Conservation (phyloP, 2,113 vertebrate species). For the Phylloscopus whistleri region DNA sequence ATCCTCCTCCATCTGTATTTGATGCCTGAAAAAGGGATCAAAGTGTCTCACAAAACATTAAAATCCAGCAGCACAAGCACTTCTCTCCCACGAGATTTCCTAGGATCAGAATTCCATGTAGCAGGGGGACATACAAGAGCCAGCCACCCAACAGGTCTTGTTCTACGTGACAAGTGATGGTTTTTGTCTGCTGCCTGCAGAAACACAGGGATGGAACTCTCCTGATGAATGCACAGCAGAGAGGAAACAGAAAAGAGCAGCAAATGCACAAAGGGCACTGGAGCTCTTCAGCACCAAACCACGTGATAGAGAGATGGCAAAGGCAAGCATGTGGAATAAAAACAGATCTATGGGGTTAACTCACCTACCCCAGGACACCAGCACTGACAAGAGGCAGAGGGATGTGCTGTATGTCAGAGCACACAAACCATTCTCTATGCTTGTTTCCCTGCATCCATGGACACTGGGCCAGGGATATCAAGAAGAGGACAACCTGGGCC, state of each 20-base stretch:
- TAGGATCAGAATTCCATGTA: background rate
- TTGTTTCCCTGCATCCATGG: background rate
- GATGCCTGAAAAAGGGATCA: background rate
- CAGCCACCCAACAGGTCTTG: background rate
- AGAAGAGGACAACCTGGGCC: background rate
- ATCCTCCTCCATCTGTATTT: background rate
- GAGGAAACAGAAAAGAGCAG: background rate
- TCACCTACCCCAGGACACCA: background rate
- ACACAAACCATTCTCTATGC: background rate
- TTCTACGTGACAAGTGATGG: rapidly evolving
- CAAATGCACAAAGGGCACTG: background rate
- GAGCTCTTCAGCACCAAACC: background rate
- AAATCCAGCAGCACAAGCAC: background rate
- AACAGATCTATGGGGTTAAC: background rate
- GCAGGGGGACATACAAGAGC: background rate
- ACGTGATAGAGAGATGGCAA: rapidly evolving
- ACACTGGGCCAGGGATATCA: background rate
- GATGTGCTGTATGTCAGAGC: background rate
- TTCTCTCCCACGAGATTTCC: background rate
- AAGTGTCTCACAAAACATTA: background rate
- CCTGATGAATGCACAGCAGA: background rate
- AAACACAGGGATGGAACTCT: background rate
- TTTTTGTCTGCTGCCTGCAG: background rate
- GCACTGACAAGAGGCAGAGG: background rate
- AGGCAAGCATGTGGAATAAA: background rate